phyloP scores from a whole-genome alignment of 2,113 vertebrate genomes.

The Dinomys branickii region DNA sequence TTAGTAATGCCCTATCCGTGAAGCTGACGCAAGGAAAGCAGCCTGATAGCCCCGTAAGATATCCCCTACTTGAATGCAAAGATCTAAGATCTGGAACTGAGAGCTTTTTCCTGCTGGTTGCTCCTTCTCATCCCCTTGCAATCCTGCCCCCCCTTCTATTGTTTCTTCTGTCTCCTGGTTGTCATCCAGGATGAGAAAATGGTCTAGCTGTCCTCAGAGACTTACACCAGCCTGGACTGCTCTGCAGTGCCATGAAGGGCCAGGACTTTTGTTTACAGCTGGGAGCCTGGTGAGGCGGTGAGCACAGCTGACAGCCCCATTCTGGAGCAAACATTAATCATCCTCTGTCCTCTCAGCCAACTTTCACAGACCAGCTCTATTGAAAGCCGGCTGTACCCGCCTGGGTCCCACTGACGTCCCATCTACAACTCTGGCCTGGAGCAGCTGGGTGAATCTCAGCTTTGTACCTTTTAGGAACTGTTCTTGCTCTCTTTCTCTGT shows the following conservation, averaged over 20 bases:
- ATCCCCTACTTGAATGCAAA: conserved; percentile 48
- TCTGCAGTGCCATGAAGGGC: conserved; percentile 83
- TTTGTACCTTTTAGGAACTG: conserved; percentile 74
- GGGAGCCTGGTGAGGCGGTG: conserved; percentile 75
- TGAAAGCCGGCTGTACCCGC: conserved; percentile 68
- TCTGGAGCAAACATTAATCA: conserved; percentile 79
- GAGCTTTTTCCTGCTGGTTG: conserved; percentile 50
- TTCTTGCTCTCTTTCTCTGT: conserved; percentile 57
- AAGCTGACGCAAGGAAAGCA: neutral
- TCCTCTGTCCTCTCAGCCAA: conserved; percentile 80
- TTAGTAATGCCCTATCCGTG: conserved; percentile 20
- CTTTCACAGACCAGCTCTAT: conserved; percentile 79
- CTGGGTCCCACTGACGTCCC: conserved; percentile 58
- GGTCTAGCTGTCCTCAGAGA: conserved; percentile 82
- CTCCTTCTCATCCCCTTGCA: neutral
- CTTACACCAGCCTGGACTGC: conserved; percentile 79
- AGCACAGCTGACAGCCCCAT: conserved; percentile 80
- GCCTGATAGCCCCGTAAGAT: neutral
- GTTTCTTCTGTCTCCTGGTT: conserved; percentile 78
- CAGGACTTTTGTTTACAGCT: conserved; percentile 83
- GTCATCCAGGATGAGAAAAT: conserved; percentile 82
- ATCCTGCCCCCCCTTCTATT: conserved; percentile 68
- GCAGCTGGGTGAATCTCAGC: conserved; percentile 63
- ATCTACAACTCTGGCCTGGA: conserved; percentile 60
- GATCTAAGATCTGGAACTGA: conserved; percentile 36